A percentile compares a stretch with the other conserved stretches of the same genome.
These are phyloP conservation scores for Sinocyclocheilus maitianheensis DNA, from an alignment of 2,113 vertebrate genomes.

Conservation along the genomic window DNA sequence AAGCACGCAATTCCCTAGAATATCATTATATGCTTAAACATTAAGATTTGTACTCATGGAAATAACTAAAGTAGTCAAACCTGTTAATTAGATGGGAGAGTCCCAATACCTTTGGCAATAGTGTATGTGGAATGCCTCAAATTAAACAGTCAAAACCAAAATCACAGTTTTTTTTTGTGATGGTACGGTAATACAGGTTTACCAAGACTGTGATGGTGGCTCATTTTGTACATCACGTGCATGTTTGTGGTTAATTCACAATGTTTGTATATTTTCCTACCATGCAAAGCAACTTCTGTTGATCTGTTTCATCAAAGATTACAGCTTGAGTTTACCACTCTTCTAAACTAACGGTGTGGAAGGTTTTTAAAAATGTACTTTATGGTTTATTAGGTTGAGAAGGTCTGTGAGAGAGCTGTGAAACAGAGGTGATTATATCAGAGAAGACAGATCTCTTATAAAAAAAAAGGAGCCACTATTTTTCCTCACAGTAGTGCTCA, in stretches of 20 bases:
- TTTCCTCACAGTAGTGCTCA: constrained; percentile 25
- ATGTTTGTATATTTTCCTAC: neutral
- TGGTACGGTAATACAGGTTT: neutral
- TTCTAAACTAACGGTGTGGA: neutral
- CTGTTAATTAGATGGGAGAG: no score
- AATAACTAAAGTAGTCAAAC: no score
- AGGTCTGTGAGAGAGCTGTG: constrained; percentile 29
- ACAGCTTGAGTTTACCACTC: neutral
- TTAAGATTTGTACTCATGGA: no score
- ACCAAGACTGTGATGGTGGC: neutral
- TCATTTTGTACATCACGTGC: neutral
- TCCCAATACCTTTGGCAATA: no score
- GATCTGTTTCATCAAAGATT: neutral
- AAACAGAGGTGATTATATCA: constrained; percentile 29
- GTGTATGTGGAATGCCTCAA: neutral
- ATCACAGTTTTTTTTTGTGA: neutral
- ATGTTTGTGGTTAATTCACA: neutral
- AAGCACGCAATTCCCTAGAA: no score
- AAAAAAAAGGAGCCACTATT: constrained; percentile 1
- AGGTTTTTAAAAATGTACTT: neutral
- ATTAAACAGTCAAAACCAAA: neutral
- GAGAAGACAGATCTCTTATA: constrained; percentile 13
- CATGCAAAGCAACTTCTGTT: neutral
- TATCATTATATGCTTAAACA: no score
- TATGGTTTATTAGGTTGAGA: constrained; percentile 6